phyloP scores from a whole-genome alignment of 2,113 vertebrate genomes.

The Patagioenas fasciata region DNA sequence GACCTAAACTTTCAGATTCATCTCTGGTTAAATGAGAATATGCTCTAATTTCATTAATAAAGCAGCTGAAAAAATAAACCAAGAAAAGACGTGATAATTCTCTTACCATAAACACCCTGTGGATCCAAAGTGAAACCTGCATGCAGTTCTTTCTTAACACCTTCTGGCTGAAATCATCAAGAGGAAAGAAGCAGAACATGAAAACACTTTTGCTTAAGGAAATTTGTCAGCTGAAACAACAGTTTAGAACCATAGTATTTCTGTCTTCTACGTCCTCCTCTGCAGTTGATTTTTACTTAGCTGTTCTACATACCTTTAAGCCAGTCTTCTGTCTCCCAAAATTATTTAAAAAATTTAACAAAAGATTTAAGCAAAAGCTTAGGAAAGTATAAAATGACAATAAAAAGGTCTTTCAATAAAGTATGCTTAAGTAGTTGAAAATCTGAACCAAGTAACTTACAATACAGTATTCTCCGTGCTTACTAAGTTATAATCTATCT shows the following conservation, averaged over 20 bases:
- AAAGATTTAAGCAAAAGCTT: neutral
- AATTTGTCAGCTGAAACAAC: neutral
- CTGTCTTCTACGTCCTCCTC: neutral
- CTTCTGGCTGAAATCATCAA: slow-evolving; percentile 86
- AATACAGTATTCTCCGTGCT: neutral
- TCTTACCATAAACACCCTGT: slow-evolving; percentile 85
- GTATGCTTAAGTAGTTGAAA: neutral
- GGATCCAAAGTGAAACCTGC: slow-evolving; percentile 86
- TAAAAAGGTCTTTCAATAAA: neutral
- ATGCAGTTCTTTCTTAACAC: slow-evolving; percentile 77
- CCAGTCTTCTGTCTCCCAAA: neutral
- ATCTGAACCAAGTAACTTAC: neutral
- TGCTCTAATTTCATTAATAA: neutral
- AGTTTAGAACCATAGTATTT: neutral
- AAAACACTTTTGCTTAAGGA: neutral
- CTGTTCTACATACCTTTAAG: neutral
- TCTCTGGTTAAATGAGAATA: neutral
- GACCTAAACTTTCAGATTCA: neutral
- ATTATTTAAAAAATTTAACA: neutral
- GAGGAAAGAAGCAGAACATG: neutral
- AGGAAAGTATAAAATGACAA: neutral
- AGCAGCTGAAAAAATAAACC: neutral
- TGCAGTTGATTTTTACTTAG: neutral
- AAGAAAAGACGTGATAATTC: neutral
- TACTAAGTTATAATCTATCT: neutral